A percentile compares a stretch with the other conserved stretches of the same genome.
phyloP scores from a whole-genome alignment of 2,888 invertebrate species.

The Tethea ocularis region DNA sequence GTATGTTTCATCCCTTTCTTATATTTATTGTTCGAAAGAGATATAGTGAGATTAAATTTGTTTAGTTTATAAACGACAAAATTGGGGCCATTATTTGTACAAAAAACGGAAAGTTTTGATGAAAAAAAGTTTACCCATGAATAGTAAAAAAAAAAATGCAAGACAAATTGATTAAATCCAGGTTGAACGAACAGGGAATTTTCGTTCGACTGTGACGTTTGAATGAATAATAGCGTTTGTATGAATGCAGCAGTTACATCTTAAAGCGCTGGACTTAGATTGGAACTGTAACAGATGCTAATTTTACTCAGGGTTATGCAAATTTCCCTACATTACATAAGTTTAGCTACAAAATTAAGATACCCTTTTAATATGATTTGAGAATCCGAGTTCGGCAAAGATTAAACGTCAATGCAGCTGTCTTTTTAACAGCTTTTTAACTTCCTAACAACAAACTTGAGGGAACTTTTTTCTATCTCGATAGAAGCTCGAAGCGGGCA shows the following conservation, averaged over 20 bases:
- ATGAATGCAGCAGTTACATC: not conserved
- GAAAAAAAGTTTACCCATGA: not conserved
- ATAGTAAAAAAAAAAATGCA: not conserved
- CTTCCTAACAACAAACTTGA: slow-evolving; percentile 32
- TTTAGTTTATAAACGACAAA: too few species aligned
- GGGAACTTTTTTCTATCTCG: slow-evolving; percentile 12
- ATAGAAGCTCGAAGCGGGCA: slow-evolving; percentile 25
- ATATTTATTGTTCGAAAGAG: too few species aligned
- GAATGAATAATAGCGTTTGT: slow-evolving; percentile 7
- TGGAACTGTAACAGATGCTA: not conserved
- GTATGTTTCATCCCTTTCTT: too few species aligned
- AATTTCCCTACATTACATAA: not conserved
- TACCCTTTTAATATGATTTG: not conserved
- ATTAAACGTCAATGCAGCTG: slow-evolving; percentile 18
- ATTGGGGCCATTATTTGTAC: too few species aligned
- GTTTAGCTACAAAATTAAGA: not conserved
- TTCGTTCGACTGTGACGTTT: not conserved
- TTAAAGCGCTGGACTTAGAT: not conserved
- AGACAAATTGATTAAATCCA: not conserved
- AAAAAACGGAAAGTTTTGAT: too few species aligned
- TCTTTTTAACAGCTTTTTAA: slow-evolving; percentile 26
- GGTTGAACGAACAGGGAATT: not conserved
- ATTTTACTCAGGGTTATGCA: not conserved
- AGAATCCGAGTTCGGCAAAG: slow-evolving; percentile 15
- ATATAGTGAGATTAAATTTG: too few species aligned